Evolutionary conservation across 2,797 vertebrate species (phyloP).

Genomic region (Todus mexicanus): DNA sequence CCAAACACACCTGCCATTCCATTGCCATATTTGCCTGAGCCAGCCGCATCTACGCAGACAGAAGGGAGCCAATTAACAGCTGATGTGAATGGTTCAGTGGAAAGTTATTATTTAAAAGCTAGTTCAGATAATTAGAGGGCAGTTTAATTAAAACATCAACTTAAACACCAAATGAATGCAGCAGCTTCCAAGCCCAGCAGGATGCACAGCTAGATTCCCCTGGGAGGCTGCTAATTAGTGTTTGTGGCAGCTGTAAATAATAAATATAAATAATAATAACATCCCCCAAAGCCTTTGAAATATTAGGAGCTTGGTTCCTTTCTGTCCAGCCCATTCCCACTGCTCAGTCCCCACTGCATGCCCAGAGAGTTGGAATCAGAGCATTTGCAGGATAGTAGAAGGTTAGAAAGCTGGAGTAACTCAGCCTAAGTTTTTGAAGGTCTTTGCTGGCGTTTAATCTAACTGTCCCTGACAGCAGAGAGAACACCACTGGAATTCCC

Average conservation of each 20-base stretch:
- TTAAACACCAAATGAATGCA: constrained; percentile 3
- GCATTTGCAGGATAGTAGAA: neutral
- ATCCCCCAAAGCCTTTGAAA: neutral
- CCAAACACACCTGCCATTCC: neutral
- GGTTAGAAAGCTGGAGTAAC: neutral
- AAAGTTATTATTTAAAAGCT: constrained; percentile 39
- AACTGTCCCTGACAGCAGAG: neutral
- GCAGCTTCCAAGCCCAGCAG: constrained; percentile 28
- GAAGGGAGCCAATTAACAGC: constrained; percentile 7
- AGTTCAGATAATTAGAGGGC: constrained; percentile 35
- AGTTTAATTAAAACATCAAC: constrained; percentile 51
- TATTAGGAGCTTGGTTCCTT: neutral
- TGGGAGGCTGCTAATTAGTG: constrained; percentile 33
- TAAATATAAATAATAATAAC: constrained; percentile 34
- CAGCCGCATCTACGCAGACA: neutral
- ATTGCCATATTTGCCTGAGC: neutral
- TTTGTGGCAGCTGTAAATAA: constrained; percentile 17
- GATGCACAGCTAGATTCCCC: neutral
- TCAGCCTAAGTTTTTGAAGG: neutral
- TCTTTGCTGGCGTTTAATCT: neutral
- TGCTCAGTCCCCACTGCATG: neutral
- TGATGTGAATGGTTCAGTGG: neutral
- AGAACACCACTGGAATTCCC: neutral
- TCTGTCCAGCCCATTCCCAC: neutral
- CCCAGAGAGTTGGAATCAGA: neutral